Evolutionary conservation across 2,113 vertebrate genomes (phyloP).

Genomic region (rabbit (Oryctolagus cuniculus)): DNA sequence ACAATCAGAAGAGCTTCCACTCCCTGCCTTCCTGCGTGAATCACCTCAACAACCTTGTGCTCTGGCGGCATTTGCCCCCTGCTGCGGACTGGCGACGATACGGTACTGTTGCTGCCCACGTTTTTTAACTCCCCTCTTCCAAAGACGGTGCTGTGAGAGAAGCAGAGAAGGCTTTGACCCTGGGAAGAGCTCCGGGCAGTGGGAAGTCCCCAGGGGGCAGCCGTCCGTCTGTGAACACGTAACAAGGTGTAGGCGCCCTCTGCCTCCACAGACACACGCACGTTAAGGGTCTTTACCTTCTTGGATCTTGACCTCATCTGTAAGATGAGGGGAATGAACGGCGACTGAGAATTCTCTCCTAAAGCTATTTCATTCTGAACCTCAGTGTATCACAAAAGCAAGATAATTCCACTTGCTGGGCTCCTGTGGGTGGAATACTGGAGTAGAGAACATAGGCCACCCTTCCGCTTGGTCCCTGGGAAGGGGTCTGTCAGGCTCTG

Average conservation of each 20-base stretch:
- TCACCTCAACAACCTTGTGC: slow-evolving; percentile 88
- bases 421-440: neutral
- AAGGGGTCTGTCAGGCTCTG: neutral
- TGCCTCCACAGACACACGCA: neutral
- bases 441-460: neutral
- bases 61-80: slow-evolving; percentile 86
- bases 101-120: slow-evolving; percentile 79
- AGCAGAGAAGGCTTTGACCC: neutral
- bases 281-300: neutral
- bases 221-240: rapidly evolving
- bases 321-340: neutral
- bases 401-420: neutral
- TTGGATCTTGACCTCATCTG: neutral
- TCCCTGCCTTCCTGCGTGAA: slow-evolving; percentile 87
- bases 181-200: neutral
- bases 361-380: neutral
- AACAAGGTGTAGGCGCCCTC: rapidly evolving
- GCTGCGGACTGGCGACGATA: slow-evolving; percentile 84
- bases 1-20: slow-evolving; percentile 88
- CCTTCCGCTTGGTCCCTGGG: neutral
- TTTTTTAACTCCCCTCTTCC: neutral
- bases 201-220: rapidly evolving
- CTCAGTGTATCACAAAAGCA: neutral
- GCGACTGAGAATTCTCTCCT: neutral
- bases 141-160: neutral